Base-by-base conservation (phyloP, 2,797 vertebrate genomes). In the Coreius guichenoti region DNA sequence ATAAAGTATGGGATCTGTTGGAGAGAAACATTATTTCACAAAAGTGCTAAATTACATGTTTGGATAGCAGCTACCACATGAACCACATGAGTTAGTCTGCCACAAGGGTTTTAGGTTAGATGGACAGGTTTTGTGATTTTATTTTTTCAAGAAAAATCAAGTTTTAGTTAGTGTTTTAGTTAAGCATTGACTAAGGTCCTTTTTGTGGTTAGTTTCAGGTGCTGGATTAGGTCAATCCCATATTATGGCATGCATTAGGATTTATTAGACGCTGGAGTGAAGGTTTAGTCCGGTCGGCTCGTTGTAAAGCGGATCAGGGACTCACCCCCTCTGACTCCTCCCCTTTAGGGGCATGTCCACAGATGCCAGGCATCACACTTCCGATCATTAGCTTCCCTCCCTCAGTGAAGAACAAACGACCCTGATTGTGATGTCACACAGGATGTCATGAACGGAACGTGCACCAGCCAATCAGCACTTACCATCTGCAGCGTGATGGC, bases 1-100 rank as follows among this genome's bases (percentile, higher is more conserved):
- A 97, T 94, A 89, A 97, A 98, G 85, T 96, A 96, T 2, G 96
- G 96, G 80, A 96, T 89, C 97, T 98, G 89, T 33, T 13, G 14
- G 29, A 33, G 51, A 81, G 33, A 69, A 63, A 56, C 17, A 80
- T 29, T 19, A 47, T 21, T 81, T 8, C 23, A 72, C 8, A 26
- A 29, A 31, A 31, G 63, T 65, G 14, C 0, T 16, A 16, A 63
- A 63, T 8, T 65, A 5, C 61, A 31, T 17, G 26, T 16, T 65
- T 65, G 61, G 61, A 31, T 17, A 7, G n/a, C n/a, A 29, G 58
- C 5, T 61, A 14, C 12, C 39, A 13, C 7, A 4, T 49, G 9
- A 12, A 21, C 39, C 39, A 43, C 39, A 11, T 11, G 5, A 54
- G 9, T 74, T 31, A 51, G 29, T 75, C 29, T 54, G 49, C 19